Conservation (phyloP, 2,113 vertebrate genomes). For the Nothoprocta pentlandii region DNA sequence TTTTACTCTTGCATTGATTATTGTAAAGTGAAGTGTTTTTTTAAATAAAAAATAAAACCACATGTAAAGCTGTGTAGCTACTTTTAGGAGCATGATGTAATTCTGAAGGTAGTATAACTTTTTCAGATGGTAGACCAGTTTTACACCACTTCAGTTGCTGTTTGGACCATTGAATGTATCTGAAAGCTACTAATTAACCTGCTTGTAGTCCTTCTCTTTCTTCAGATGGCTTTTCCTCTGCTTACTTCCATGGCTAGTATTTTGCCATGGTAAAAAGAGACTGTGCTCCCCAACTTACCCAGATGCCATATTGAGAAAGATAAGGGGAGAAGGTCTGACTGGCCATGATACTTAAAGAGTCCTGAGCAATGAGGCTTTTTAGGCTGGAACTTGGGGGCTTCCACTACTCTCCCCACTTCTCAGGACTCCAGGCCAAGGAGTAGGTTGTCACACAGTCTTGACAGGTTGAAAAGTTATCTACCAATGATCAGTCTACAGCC, state of each 20-base stretch:
- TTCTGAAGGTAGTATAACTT: background rate
- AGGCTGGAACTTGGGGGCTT: no score
- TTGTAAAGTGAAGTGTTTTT: background rate
- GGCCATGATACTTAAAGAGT: background rate
- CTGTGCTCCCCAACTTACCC: background rate
- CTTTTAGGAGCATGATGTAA: no score
- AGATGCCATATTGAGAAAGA: background rate
- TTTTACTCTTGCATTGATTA: background rate
- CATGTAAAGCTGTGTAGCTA: background rate
- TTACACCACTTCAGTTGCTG: background rate
- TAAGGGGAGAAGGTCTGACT: background rate
- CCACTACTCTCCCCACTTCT: background rate
- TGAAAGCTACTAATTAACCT: background rate
- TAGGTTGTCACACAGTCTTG: accelerated
- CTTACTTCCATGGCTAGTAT: background rate
- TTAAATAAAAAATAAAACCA: background rate
- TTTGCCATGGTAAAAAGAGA: background rate
- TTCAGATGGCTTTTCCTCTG: background rate
- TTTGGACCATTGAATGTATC: background rate
- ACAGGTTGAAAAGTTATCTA: background rate
- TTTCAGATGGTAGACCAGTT: background rate
- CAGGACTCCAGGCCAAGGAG: background rate
- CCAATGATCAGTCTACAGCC: background rate
- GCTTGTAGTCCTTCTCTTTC: background rate
- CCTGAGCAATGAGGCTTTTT: accelerated